phyloP scores from a whole-genome alignment of 2,888 invertebrate species.

The Hypolimnas misippus region DNA sequence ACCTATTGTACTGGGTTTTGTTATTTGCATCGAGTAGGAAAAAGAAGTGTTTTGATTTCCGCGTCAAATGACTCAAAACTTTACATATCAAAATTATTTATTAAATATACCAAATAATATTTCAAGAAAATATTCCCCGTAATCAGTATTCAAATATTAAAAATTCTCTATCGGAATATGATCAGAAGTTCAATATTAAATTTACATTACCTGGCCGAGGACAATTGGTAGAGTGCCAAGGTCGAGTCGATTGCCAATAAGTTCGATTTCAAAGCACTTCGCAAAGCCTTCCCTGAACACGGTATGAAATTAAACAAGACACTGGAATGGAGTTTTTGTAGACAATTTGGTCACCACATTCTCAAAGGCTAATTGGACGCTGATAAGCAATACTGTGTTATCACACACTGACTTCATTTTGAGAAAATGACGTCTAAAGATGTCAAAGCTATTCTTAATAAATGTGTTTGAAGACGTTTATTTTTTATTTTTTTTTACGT shows the following conservation, averaged over 20 bases:
- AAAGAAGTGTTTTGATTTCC: too few species aligned
- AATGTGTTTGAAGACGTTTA: too few species aligned
- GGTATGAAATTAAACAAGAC: constrained; percentile 8
- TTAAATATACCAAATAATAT: background rate
- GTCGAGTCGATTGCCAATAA: constrained; percentile 41
- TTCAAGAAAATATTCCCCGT: background rate
- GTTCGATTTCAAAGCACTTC: constrained; percentile 41
- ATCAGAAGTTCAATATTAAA: constrained; percentile 31
- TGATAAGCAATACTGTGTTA: too few species aligned
- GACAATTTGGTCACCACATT: background rate
- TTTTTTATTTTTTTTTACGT: too few species aligned
- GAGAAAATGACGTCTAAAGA: too few species aligned
- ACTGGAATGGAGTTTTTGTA: background rate
- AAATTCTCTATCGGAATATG: constrained; percentile 20
- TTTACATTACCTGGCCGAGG: constrained; percentile 37
- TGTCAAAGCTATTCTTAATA: too few species aligned
- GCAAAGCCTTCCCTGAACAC: constrained; percentile 22
- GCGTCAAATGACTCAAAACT: too few species aligned
- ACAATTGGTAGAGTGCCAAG: constrained; percentile 43
- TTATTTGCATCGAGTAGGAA: too few species aligned
- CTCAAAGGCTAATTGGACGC: background rate
- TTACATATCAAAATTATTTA: too few species aligned
- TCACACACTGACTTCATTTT: too few species aligned
- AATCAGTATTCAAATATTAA: constrained; percentile 6
- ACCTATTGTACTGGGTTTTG: background rate